Conservation (phyloP, 2,113 vertebrate genomes). For the Perccottus glenii region DNA sequence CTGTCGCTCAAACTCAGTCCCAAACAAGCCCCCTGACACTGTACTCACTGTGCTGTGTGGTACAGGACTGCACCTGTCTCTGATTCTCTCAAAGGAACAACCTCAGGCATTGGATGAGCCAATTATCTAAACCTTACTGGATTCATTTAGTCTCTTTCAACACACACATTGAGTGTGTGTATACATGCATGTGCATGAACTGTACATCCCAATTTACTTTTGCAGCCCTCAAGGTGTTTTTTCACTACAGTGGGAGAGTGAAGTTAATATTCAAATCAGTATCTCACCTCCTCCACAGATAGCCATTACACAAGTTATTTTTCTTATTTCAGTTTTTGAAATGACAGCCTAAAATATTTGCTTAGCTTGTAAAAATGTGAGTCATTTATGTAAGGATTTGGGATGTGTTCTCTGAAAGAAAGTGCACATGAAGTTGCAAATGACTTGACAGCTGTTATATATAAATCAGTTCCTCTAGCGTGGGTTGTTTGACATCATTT, state of each 20-base stretch:
- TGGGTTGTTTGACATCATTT: conserved; percentile 68
- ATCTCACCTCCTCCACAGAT: no score
- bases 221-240: conserved; percentile 6
- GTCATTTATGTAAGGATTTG: no score
- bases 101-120: conserved; percentile 3
- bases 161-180: background rate
- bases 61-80: conserved; percentile 28
- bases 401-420: background rate
- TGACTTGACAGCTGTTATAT: conserved; percentile 37
- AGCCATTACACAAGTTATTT: no score
- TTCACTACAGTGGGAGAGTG: background rate
- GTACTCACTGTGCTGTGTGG: conserved; percentile 26
- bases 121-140: background rate
- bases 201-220: background rate
- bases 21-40: background rate
- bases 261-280: background rate
- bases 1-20: conserved; percentile 38
- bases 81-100: conserved; percentile 10
- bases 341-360: no score
- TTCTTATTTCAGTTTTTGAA: no score
- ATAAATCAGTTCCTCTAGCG: conserved; percentile 33
- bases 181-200: conserved; percentile 13
- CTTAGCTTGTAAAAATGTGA: no score
- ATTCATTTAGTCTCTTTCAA: conserved; percentile 19
- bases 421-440: background rate